Evolutionary conservation across 2,888 invertebrate species (phyloP), one percentile per base, ranked within the genome.

Genomic region (Rhagonycha fulva): DNA sequence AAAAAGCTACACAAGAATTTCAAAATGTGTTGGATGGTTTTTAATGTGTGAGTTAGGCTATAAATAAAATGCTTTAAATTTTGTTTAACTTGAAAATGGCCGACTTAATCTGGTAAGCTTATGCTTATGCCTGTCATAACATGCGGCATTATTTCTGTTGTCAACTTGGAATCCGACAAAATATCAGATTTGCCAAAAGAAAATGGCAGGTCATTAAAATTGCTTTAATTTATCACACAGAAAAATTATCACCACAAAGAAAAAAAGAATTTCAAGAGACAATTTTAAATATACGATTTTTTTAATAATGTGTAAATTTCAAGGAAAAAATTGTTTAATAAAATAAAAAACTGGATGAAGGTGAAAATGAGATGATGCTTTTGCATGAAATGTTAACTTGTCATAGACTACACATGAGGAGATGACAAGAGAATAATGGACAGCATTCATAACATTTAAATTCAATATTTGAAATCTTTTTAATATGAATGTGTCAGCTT

Each of bases 11-110:
- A n/a, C 12, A 66, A 24, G 63, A 66, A 66, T 66, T 66, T 66
- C 14, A 24, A 26, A 66, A 66, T 66, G 63, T 66, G 63, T 66
- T 66, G 9, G 63, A 66, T 66, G 63, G 63, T 26, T 62, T 71
- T 19, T 74, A 70, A 74, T 74, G 60, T 74, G 68, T 71, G 71
- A 24, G 71, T 11, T 32, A 14, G 61, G n/a, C 71, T 74, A 76
- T 76, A 76, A 76, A 76, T 76, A 76, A 71, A 71, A 61, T 61
- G 74, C 66, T 74, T 76, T 68, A 76, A 74, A 71, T 71, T 74
- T 74, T 76, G 74, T 76, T 73, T 74, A 74, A 76, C 71, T 76
- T 76, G 28, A 62, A 70, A 67, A 76, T 76, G 76, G 73, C 74
- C 66, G 74, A 14, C 68, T 73, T 76, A 76, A 76, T 76, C 76